A percentile compares a stretch with the other conserved stretches of the same genome.
Conservation (phyloP, 2,797 vertebrate genomes). For the Novumbra hubbsi region DNA sequence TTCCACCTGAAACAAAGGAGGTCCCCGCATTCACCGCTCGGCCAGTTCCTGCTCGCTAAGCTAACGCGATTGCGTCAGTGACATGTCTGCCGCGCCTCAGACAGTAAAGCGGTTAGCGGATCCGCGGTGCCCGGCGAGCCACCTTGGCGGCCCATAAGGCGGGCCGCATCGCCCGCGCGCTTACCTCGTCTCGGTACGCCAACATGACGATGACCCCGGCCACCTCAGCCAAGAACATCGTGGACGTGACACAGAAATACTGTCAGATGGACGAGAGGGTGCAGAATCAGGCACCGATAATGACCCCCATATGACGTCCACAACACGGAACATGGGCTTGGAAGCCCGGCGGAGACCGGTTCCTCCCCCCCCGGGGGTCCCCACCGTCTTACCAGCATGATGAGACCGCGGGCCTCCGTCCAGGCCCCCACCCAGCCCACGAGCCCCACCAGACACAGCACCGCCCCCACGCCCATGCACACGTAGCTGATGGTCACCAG, state of each 20-base stretch:
- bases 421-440: constrained; percentile 52
- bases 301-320: no score
- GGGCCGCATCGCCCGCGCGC: no score
- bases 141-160: no score
- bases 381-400: constrained; percentile 43
- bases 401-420: constrained; percentile 50
- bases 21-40: background rate
- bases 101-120: background rate
- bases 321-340: no score
- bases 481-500: constrained; percentile 48
- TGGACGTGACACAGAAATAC: constrained; percentile 53
- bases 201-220: constrained; percentile 43
- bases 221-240: constrained; percentile 54
- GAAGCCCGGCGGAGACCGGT: no score
- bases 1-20: constrained; percentile 19
- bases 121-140: background rate
- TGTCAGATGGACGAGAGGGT: constrained; percentile 18
- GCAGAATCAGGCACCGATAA: background rate
- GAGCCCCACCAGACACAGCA: constrained; percentile 47
- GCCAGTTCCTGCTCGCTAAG: background rate
- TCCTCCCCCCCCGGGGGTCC: no score
- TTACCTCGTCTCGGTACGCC: constrained; percentile 49
- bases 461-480: constrained; percentile 40
- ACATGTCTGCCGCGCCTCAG: background rate
- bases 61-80: background rate